These are phyloP conservation scores for Semaprochilodus insignis DNA, from an alignment of 2,797 vertebrate genomes.

Conservation along the genomic window DNA sequence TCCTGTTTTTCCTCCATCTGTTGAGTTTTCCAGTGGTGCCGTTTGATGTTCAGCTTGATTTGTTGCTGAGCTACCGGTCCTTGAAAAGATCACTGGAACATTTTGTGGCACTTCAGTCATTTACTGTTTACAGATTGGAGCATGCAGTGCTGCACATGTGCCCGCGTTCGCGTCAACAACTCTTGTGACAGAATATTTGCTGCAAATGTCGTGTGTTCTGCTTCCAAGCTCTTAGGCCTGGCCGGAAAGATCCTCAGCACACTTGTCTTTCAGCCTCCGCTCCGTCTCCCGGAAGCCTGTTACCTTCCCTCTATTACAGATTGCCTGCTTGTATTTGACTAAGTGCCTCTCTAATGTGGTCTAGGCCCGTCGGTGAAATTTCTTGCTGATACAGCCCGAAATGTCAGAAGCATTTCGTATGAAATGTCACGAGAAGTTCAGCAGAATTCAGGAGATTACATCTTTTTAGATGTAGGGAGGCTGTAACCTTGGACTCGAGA, in stretches of 20 bases:
- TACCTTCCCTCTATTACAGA: background rate
- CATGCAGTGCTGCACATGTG: background rate
- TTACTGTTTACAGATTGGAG: background rate
- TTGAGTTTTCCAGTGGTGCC: background rate
- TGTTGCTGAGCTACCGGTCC: background rate
- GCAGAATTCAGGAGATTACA: slow-evolving; percentile 30
- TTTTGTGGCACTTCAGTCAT: background rate
- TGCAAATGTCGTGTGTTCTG: background rate
- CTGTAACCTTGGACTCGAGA: slow-evolving; percentile 7
- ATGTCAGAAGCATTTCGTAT: slow-evolving; percentile 20
- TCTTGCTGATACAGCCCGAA: slow-evolving; percentile 30
- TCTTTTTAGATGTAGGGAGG: slow-evolving; percentile 7
- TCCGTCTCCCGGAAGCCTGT: background rate
- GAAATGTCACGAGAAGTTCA: slow-evolving; percentile 48
- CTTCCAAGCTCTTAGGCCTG: slow-evolving; percentile 1
- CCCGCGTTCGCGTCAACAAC: background rate
- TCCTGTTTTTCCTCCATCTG: background rate
- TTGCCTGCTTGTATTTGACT: background rate
- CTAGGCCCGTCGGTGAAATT: slow-evolving; percentile 5
- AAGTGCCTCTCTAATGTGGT: slow-evolving; percentile 18
- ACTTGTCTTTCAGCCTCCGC: background rate
- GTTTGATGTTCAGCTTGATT: background rate
- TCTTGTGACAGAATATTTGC: background rate
- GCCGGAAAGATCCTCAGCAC: background rate
- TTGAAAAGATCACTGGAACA: background rate